Evolutionary conservation across 92 coral and sea anemone genomes (phyloP).

Genomic region (Actinernus sp.): DNA sequence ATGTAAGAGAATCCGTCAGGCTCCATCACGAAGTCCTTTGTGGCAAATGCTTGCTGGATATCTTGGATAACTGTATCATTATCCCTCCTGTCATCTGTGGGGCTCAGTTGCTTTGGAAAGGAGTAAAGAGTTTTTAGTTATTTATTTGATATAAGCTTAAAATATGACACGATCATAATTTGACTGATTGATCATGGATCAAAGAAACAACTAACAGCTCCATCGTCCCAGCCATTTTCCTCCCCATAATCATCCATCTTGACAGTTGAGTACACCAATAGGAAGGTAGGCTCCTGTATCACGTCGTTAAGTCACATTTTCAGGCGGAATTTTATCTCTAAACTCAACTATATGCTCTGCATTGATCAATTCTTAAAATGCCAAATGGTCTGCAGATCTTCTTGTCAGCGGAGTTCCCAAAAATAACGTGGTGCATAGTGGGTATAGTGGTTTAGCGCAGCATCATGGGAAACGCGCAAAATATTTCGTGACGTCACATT

Average conservation of each 20-base stretch:
- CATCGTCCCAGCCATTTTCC: slow-evolving; percentile 98
- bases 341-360: not conserved
- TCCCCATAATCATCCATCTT: slow-evolving; percentile 99
- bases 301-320: too few relatives aligned
- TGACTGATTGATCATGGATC: not conserved
- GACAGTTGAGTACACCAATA: not conserved
- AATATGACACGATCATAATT: too few relatives aligned
- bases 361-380: too few relatives aligned
- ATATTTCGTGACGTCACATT: slow-evolving; percentile 18
- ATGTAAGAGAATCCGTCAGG: slow-evolving; percentile 94
- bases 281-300: not conserved
- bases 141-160: too few relatives aligned
- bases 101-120: slow-evolving; percentile 56
- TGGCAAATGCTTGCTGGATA: slow-evolving; percentile 85
- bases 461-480: slow-evolving; percentile 2
- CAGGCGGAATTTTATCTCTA: not conserved
- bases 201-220: slow-evolving; percentile 65
- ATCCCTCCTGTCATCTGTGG: slow-evolving; percentile 92
- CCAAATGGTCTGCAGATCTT: too few relatives aligned
- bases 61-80: slow-evolving; percentile 92
- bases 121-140: too few relatives aligned
- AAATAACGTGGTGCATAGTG: not conserved
- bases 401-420: slow-evolving; percentile 1
- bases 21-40: slow-evolving; percentile 97
- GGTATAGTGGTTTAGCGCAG: not conserved